Base-by-base conservation (phyloP, 2,888 invertebrate species). In the Smittia sp. region DNA sequence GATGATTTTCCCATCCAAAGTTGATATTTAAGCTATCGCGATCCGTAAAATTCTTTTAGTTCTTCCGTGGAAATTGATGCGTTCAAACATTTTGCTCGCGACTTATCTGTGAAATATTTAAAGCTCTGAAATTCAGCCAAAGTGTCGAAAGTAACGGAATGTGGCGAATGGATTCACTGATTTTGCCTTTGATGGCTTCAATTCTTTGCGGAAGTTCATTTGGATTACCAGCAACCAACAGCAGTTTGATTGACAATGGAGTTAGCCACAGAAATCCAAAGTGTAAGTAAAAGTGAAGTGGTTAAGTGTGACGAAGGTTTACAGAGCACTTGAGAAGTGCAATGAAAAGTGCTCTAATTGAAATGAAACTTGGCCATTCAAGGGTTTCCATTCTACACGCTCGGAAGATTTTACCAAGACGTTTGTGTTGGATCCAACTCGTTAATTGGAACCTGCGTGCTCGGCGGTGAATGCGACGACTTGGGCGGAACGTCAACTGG, bases 361-460 rank as follows among this genome's bases (percentile, higher is more conserved):
- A 7, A 52, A 4, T 58, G 58, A 13, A 52, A 52, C 13, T 58
- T 58, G 18, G 6, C 22, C 58, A 58, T 11, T 69, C 20, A 27
- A 86, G 86, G 85, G 81, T 90, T 90, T 78, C 89, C 90, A 1
- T 87, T 90, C 78, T 88, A 89, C 76, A 89, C 90, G 76, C 87
- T 92, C 68, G 90, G 92, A n/a, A 86, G 92, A 65, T 92, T 92
- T 80, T 87, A 88, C 63, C 92, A 92, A 80, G 86, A 86, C 1
- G 86, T 88, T 32, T 93, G 92, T 78, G 79, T 84, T 0, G 89
- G 87, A 20, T 83, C 85, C 11, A 90, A 87, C 79, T 85, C 86
- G 41, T 85, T 91, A 79, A 85, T 83, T 75, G 94, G 93, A 25
- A 92, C 90, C 0, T 94, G 93, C 78, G 87, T 90, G 75, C 89